Percentiles rank a stretch among this genome's conserved stretches.
Evolutionary conservation across 2,113 vertebrate genomes (phyloP).

Genomic region (Crotalus viridis): DNA sequence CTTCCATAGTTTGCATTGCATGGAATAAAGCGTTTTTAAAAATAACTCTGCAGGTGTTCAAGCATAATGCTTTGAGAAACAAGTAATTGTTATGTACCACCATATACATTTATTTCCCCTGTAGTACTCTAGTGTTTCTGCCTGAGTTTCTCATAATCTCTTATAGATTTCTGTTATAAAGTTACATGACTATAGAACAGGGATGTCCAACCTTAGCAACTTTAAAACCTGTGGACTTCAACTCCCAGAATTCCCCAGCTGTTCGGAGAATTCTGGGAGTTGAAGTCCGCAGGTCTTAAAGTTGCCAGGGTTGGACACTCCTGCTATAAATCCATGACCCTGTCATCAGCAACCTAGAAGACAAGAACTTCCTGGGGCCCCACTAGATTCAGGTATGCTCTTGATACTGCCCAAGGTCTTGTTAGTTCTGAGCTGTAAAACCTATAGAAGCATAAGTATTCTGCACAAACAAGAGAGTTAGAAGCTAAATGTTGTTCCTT

Average conservation of each 20-base stretch:
- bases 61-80: slow-evolving; percentile 22
- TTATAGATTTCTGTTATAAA: not conserved
- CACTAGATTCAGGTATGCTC: not conserved
- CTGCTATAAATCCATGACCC: not conserved
- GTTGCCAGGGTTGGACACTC: not conserved
- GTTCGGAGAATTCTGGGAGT: not conserved
- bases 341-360: not conserved
- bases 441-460: not conserved
- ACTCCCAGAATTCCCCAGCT: too few relatives aligned
- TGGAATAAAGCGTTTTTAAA: slow-evolving; percentile 24
- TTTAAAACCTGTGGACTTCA: too few relatives aligned
- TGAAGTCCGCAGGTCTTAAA: not conserved
- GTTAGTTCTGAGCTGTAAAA: not conserved
- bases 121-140: not conserved
- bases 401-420: not conserved
- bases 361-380: not conserved
- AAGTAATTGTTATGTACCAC: not conserved
- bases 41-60: slow-evolving; percentile 53
- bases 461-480: not conserved
- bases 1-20: slow-evolving; percentile 52
- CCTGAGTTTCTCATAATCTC: not conserved
- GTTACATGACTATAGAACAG: not conserved
- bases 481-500: not conserved
- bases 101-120: not conserved
- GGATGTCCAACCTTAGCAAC: not conserved